Conservation (phyloP, 2,888 invertebrate species). For the Brassicogethes aeneus region DNA sequence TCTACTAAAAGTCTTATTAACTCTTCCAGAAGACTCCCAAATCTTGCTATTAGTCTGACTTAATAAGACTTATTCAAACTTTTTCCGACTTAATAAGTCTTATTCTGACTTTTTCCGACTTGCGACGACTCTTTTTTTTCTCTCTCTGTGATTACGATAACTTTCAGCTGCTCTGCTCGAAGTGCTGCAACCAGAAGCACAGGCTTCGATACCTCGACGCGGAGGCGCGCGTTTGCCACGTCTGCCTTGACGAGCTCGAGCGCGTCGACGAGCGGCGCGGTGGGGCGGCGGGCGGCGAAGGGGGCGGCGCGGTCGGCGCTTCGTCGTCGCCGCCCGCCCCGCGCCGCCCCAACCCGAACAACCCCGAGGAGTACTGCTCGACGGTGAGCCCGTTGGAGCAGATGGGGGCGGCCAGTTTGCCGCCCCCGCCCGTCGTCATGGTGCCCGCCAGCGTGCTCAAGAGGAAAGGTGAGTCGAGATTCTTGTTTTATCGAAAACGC, state of each 20-base stretch:
- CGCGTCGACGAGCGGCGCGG: constrained; percentile 8
- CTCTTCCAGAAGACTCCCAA: too few species aligned
- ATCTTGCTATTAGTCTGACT: too few species aligned
- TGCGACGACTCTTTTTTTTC: too few species aligned
- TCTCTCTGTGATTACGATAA: neutral
- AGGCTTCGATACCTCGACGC: constrained; percentile 63
- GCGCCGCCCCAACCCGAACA: constrained; percentile 69
- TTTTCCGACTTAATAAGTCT: too few species aligned
- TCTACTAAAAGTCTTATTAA: too few species aligned
- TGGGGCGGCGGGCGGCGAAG: neutral
- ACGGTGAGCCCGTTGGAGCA: constrained; percentile 72
- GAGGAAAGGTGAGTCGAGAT: constrained; percentile 59
- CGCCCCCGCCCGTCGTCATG: constrained; percentile 62
- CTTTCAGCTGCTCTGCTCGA: constrained; percentile 63
- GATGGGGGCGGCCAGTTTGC: constrained; percentile 44
- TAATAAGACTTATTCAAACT: too few species aligned
- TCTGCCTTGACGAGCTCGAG: constrained; percentile 53
- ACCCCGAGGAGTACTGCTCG: constrained; percentile 82
- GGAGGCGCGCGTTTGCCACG: constrained; percentile 71
- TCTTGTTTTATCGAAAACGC: too few species aligned
- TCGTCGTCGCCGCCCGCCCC: constrained; percentile 27
- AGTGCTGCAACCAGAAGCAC: constrained; percentile 66
- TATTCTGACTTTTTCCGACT: too few species aligned
- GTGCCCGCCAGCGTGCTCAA: constrained; percentile 79
- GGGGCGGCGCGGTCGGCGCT: constrained; percentile 6